Percentiles rank a stretch among this genome's conserved stretches.
Evolutionary conservation across 1,140 invertebrate genomes (phyloP).

Genomic region (Oedothorax gibbosus): DNA sequence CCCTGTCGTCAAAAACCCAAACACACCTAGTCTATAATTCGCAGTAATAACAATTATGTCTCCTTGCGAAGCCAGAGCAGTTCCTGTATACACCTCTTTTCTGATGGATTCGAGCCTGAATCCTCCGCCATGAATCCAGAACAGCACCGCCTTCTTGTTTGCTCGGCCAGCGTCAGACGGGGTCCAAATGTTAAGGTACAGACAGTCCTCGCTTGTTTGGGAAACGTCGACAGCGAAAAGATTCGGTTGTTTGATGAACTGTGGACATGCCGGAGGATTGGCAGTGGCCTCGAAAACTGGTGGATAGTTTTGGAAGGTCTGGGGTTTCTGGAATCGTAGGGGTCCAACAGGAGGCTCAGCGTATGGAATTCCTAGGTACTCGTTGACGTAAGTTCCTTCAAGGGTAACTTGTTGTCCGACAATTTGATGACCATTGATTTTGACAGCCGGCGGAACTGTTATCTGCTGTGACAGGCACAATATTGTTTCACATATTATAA

Average conservation of each 20-base stretch:
- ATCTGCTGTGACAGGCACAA: too few relatives aligned
- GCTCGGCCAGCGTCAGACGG: slow-evolving; percentile 26
- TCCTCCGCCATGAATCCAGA: slow-evolving; percentile 65
- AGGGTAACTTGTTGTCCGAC: not conserved
- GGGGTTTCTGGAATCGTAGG: slow-evolving; percentile 62
- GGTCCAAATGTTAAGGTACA: slow-evolving; percentile 64
- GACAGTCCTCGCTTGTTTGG: slow-evolving; percentile 64
- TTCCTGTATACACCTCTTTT: slow-evolving; percentile 61
- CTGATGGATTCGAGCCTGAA: slow-evolving; percentile 63
- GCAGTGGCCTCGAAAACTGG: not conserved
- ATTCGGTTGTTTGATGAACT: slow-evolving; percentile 68
- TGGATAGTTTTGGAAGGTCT: not conserved
- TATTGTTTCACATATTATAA: too few relatives aligned
- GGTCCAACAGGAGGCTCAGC: slow-evolving; percentile 63
- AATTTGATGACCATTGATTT: not conserved
- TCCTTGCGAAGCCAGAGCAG: slow-evolving; percentile 64
- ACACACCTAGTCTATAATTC: slow-evolving; percentile 70
- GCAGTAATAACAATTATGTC: slow-evolving; percentile 67
- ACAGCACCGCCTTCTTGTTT: slow-evolving; percentile 64
- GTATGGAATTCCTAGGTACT: slow-evolving; percentile 65
- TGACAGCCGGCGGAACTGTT: not conserved
- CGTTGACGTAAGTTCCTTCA: not conserved
- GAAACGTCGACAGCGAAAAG: slow-evolving; percentile 65
- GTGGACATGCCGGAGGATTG: not conserved
- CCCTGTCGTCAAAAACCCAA: slow-evolving; percentile 89